Evolutionary conservation across 2,888 invertebrate species (phyloP).

Genomic region (Notodonta dromedarius): DNA sequence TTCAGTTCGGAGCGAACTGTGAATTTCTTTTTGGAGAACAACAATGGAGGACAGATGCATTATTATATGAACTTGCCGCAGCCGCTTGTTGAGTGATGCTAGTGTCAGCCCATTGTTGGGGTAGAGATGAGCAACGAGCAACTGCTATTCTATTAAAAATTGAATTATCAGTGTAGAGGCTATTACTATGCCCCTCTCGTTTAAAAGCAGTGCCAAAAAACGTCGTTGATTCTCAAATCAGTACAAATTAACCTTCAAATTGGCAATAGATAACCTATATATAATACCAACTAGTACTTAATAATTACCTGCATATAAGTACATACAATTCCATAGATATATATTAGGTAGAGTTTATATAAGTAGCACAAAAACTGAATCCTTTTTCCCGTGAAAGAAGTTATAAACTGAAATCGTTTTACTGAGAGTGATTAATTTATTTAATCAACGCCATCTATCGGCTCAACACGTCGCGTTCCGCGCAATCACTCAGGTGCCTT

Average conservation of each 20-base stretch:
- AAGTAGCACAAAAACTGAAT: background rate
- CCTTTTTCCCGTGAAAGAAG: background rate
- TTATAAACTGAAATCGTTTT: conserved; percentile 14
- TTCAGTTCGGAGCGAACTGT: conserved; percentile 23
- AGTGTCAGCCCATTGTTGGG: conserved; percentile 34
- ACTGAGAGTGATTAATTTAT: conserved; percentile 66
- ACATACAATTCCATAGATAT: too few relatives aligned
- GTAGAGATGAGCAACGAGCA: conserved; percentile 18
- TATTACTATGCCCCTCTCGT: background rate
- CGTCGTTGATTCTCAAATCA: too few relatives aligned
- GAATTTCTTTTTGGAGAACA: conserved; percentile 26
- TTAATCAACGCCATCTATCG: conserved; percentile 76
- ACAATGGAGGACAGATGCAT: conserved; percentile 32
- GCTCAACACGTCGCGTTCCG: conserved; percentile 61
- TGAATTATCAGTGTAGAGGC: background rate
- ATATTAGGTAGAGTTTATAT: too few relatives aligned
- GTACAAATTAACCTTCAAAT: too few relatives aligned
- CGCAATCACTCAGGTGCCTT: conserved; percentile 70
- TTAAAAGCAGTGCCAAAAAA: too few relatives aligned
- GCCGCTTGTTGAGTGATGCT: conserved; percentile 34
- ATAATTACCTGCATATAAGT: too few relatives aligned
- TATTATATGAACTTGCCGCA: conserved; percentile 38
- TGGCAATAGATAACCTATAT: too few relatives aligned
- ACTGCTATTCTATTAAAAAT: background rate
- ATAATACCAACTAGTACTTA: too few relatives aligned